Conservation (phyloP, 2,888 invertebrate species). For the Xestia ashworthii region DNA sequence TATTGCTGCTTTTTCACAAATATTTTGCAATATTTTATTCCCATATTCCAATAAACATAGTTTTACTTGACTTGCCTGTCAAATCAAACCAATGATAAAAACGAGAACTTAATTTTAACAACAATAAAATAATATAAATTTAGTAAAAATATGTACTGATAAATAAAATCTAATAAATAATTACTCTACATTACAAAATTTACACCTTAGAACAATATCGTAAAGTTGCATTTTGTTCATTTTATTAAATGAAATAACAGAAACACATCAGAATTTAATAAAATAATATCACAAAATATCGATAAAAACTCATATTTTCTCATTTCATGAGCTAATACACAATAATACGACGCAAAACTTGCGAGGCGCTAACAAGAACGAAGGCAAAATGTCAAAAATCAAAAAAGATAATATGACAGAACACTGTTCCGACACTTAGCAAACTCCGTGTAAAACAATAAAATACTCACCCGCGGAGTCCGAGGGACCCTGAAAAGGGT, state of each 20-base stretch:
- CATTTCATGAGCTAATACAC: constrained; percentile 72
- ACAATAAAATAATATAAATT: constrained; percentile 15
- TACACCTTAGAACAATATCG: constrained; percentile 53
- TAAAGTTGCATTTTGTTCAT: constrained; percentile 55
- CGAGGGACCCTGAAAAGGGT: constrained; percentile 95
- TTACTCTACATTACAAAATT: constrained; percentile 43
- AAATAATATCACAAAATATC: constrained; percentile 40
- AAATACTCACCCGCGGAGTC: constrained; percentile 94
- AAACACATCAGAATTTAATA: constrained; percentile 46
- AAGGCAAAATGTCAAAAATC: constrained; percentile 88
- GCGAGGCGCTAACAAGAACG: constrained; percentile 87
- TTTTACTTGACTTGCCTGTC: constrained; percentile 20
- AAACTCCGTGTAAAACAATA: constrained; percentile 81
- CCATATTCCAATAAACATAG: neutral
- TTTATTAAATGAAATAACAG: constrained; percentile 66
- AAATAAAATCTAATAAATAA: constrained; percentile 11
- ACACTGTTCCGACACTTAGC: constrained; percentile 80
- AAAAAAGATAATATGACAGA: constrained; percentile 87
- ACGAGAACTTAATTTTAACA: constrained; percentile 29
- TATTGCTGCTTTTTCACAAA: neutral
- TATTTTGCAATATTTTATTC: constrained; percentile 15
- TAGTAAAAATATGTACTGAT: neutral
- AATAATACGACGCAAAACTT: constrained; percentile 89
- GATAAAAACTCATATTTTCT: constrained; percentile 54
- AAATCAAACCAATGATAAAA: constrained; percentile 20